Base-by-base conservation (phyloP, 2,113 vertebrate species). In the Dipodomys ordii region DNA sequence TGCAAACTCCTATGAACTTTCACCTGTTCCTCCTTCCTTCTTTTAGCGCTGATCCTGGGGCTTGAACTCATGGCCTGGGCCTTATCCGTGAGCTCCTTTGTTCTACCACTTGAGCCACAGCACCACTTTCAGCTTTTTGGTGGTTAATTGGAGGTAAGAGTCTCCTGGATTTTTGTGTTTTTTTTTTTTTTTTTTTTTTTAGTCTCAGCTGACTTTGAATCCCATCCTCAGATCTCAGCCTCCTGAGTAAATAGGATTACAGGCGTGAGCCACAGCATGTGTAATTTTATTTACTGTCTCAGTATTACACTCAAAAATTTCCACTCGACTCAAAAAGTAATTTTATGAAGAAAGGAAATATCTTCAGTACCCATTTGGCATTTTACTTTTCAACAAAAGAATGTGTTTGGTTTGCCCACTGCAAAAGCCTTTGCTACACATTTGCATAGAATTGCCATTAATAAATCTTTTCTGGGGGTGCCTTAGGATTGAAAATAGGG, bases 331-430 rank as follows among this genome's bases (percentile, higher is more conserved):
- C 20, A 53, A 78, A 95, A 83, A 69, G 84, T 44, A 71, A 74
- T 72, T 60, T 83, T 83, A 49, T 74, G 65, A 91, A 84, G 69
- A 95, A 88, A 87, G 35, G 60, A 91, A 94, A 65, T 69, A 83
- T 68, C 79, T 92, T 83, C 93, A 87, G 64, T 69, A 68, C n/a
- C 12, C 27, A 92, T 7, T 39, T 76, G 69, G 15, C 32, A 78
- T 89, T 74, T 93, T 49, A 85, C 25, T 78, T 53, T 64, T 84
- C 72, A 53, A 68, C 71, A 62, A 60, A 62, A 69, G 30, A 88
- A 90, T 69, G 46, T 9, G 53, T 57, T 87, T 74, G 19, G 7
- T 87, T 92, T 30, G 83, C 23, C 23, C 62, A 57, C 2, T n/a
- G 23, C 35, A 64, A 46, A 83, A 92, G 30, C 16, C n/a, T 93